Base-by-base conservation (phyloP, 2,888 invertebrate genomes). In the Aphelenchoides bicaudatus region DNA sequence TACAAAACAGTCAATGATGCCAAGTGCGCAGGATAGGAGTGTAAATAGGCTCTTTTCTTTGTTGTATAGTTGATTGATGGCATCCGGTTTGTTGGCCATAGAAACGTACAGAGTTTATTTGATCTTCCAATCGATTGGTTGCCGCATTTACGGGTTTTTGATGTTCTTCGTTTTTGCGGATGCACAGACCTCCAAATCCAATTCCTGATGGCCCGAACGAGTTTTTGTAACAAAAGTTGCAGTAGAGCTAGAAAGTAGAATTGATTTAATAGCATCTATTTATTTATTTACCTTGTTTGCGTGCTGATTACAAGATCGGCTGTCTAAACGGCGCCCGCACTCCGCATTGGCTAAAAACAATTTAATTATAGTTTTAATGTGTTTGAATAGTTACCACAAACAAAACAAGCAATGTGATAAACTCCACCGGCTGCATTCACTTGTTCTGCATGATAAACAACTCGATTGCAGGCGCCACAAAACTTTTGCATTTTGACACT, bases 141-240 rank as follows among this genome's bases (percentile, higher is more conserved):
- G 10, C 43, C 43, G n/a, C n/a, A n/a, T 43, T 43, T n/a, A 43
- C 43, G 21, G 43, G 48, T 29, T 47, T 29, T n/a, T 4, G 19
- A 28, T 16, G 5, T 29, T 6, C 10, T 10, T 8, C 27, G 10
- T 21, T 6, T 47, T 47, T 47, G 23, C 25, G 25, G 8, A 47
- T 19, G 23, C 5, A 6, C 48, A 47, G 16, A 8, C 5, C 6
- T 13, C 48, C 48, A 19, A 21, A 47, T 4, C 48, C 48, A 19
- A 6, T 16, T 21, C 2, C 53, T 6, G 53, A 53, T n/a, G 53
- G 53, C 16, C 53, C 53, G 27, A 53, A 53, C n/a, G 1, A 28
- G 8, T 53, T 28, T 13, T 48, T 53, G 53, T 53, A 53, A 28
- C 53, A 53, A 30, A 53, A 53, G 8, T 53, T 53, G 47, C 53